Base-by-base conservation (phyloP, 2,888 invertebrate genomes). In the Lamellibrachia columna region DNA sequence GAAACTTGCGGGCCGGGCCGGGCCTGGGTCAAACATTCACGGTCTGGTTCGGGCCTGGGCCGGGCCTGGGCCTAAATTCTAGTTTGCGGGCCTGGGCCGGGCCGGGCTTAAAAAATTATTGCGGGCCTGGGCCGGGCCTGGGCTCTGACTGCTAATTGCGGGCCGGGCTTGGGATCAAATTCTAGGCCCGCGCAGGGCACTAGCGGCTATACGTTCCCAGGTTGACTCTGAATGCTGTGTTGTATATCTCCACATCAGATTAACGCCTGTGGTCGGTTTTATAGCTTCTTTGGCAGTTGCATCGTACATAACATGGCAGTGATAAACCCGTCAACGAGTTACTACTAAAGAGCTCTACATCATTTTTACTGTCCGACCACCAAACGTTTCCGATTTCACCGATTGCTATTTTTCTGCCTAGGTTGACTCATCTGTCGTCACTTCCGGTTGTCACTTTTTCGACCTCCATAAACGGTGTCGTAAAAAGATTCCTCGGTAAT, bases 401-500 rank as follows among this genome's bases (percentile, higher is more conserved):
- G 15, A 6, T 15, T 75, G 75, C 75, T 9, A 75, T 15, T 75
- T 11, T 75, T 22, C 75, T 22, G 15, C 15, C 75, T 4, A n/a
- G 22, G 75, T 6, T 6, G 75, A 75, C 6, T 75, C 75, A n/a
- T 75, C 75, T 22, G 22, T 22, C 2, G 75, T 11, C 11, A 75
- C 75, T 75, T 75, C 75, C 75, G 75, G 75, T 75, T 75, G 75
- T 75, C 75, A 75, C 75, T 75, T 75, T 75, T 75, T 75, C 40
- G 40, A 75, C 22, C 22, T 15, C 11, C 75, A 75, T n/a, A 11
- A 75, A 75, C 75, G 75, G n/a, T 75, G 22, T 75, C 75, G 75
- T 75, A 3, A 75, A 75, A 75, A 75, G 22, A 75, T 75, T 75
- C 75, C 22, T 22, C 22, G n/a, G 3, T 75, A 6, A n/a, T 75